Evolutionary conservation across 1,140 invertebrate species (phyloP), one percentile per base, ranked within the genome.

Genomic region (Danaus plexippus): DNA sequence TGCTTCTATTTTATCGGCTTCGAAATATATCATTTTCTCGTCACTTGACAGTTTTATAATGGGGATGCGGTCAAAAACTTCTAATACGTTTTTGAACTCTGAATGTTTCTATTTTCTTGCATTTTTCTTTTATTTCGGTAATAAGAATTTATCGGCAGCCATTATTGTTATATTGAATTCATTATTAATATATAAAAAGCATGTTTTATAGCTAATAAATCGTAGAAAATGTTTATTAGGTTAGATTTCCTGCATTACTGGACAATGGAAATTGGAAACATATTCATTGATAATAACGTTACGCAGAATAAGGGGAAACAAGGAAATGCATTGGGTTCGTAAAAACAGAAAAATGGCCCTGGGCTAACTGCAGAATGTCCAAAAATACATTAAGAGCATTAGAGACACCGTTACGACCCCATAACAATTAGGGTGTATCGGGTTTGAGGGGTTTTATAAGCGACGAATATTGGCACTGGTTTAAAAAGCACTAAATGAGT

Each of bases 381-480:
- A 68, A 85, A 85, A 86, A 80, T 82, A 85, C 81, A 87, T 87
- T 87, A 87, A 77, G 59, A 69, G 80, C 83, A 87, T 87, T 85
- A 87, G 81, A 87, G 79, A 80, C 71, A 77, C 78, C 77, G 82
- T 85, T 85, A 85, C 77, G 81, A 79, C 63, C 80, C 79, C 81
- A 83, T 85, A 82, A 85, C 81, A 86, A 86, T 87, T 85, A 87
- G 80, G 81, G 83, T 83, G 74, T 73, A 76, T 78, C 73, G 70
- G 70, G 69, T 75, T 81, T 79, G 82, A 77, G 67, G 73, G 83
- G 80, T 77, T 79, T 85, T 83, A 86, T 78, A 74, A 71, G 69
- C 54, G 69, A 52, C 63, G 49, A 61, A 61, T 56, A 65, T 67
- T 66, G 62, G 62, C 66, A 67, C 66, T 63, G 68, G 49, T 66